Evolutionary conservation across 1,140 invertebrate species (phyloP), one percentile per base, ranked within the genome.

Genomic region (Coboldia fuscipes): DNA sequence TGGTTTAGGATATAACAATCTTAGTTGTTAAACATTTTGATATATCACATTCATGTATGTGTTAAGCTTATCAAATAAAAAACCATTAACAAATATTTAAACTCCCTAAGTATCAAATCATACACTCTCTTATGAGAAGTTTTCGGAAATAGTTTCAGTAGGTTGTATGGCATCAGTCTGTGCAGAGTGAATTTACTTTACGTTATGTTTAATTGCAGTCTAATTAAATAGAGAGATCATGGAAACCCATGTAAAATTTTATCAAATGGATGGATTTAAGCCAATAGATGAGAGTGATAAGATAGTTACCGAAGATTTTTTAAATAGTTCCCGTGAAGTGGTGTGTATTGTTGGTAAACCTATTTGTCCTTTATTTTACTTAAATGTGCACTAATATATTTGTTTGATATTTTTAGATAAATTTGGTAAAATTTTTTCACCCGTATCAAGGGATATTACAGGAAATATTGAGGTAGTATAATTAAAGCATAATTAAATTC

Each of bases 371-470:
- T n/a, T n/a, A n/a, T n/a, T n/a, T n/a, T n/a, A n/a, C n/a, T n/a
- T n/a, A n/a, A n/a, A n/a, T n/a, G n/a, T n/a, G n/a, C n/a, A n/a
- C n/a, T n/a, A n/a, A n/a, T n/a, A n/a, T n/a, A n/a, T n/a, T n/a
- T n/a, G n/a, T 35, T 33, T 38, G 26, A 30, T 29, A 43, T 35
- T 65, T 66, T 41, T 55, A 79, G 75, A 75, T 45, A 62, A 64
- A 47, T 67, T 77, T 48, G 75, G 75, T 37, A 75, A 67, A 55
- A 51, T 72, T 3, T 79, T 79, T 48, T 60, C 66, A 26, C 69
- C 74, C 10, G 65, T 80, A 15, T 72, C 68, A 45, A 65, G 66
- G 55, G 75, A 80, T 44, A 73, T 81, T 62, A 64, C 68, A 51
- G 68, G 66, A 43, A 80, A 78, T 51, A 67, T 79, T 43, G 63